phyloP scores from a whole-genome alignment of 37 sponge, comb jelly and placozoan species.

The Chondrosia reniformis region DNA sequence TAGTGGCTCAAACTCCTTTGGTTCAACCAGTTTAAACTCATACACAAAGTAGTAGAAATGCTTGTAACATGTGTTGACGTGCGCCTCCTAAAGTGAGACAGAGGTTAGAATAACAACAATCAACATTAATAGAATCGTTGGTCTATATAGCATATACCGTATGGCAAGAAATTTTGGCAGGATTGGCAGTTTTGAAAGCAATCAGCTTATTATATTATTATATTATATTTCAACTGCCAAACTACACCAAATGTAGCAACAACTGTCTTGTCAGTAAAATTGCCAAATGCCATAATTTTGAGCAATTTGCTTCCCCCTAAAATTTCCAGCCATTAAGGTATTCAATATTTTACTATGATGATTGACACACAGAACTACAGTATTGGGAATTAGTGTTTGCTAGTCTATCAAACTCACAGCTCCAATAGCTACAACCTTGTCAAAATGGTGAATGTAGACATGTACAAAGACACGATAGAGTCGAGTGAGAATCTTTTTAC shows the following conservation, averaged over 20 bases:
- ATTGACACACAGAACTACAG: too few relatives aligned
- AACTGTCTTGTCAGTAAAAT: too few relatives aligned
- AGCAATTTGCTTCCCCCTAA: too few relatives aligned
- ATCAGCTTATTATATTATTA: too few relatives aligned
- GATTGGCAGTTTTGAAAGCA: too few relatives aligned
- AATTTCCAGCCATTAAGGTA: too few relatives aligned
- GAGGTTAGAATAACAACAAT: too few relatives aligned
- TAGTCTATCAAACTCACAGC: constrained; percentile 83
- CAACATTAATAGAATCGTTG: neutral
- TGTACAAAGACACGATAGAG: constrained; percentile 92
- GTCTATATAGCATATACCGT: neutral
- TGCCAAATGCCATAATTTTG: too few relatives aligned
- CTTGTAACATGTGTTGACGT: constrained; percentile 90
- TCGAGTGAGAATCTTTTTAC: constrained; percentile 90
- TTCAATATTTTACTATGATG: too few relatives aligned
- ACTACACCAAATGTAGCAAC: too few relatives aligned
- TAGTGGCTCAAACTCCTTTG: constrained; percentile 87
- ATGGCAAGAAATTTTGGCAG: neutral
- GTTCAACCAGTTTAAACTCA: constrained; percentile 64
- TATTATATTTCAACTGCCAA: too few relatives aligned
- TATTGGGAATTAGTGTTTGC: too few relatives aligned
- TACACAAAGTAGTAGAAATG: constrained; percentile 89
- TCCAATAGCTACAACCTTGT: constrained; percentile 74
- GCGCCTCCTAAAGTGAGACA: constrained; percentile 88
- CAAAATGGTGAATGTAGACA: constrained; percentile 94